Evolutionary conservation across 2,113 vertebrate genomes (phyloP).

Genomic region (Muntiacus muntjak): DNA sequence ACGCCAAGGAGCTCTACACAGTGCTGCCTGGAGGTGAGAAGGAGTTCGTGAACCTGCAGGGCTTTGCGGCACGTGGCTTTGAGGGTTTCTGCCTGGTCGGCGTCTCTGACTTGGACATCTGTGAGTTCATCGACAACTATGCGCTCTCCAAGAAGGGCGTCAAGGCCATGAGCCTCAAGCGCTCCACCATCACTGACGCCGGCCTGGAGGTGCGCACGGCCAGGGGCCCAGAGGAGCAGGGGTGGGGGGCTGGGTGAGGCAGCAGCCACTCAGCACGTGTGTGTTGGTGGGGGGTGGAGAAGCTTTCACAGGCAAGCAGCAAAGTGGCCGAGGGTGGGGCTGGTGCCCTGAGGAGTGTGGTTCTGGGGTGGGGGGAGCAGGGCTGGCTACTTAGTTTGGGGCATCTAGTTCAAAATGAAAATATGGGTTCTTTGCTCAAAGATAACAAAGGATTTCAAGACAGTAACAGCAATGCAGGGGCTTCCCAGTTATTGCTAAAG

Average conservation of each 20-base stretch:
- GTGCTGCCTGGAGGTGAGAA: slow-evolving; percentile 92
- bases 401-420: neutral
- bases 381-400: neutral
- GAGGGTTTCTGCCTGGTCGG: slow-evolving; percentile 98
- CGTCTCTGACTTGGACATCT: slow-evolving; percentile 98
- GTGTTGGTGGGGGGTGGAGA: neutral
- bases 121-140: slow-evolving; percentile 99
- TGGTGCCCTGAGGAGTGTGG: neutral
- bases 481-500: neutral
- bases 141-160: slow-evolving; percentile 98
- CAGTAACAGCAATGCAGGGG: neutral
- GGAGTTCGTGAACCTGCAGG: slow-evolving; percentile 97
- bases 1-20: slow-evolving; percentile 98
- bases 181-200: slow-evolving; percentile 97
- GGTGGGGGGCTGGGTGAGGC: neutral
- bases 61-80: slow-evolving; percentile 94
- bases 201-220: slow-evolving; percentile 91
- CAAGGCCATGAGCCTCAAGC: slow-evolving; percentile 97
- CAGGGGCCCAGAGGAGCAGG: neutral
- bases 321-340: neutral
- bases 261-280: neutral
- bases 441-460: neutral
- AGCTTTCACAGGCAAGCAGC: neutral
- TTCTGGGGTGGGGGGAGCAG: neutral
- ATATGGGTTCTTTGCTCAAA: neutral